Evolutionary conservation across 2,888 invertebrate species (phyloP).

Genomic region (Rhamnusium bicolor): DNA sequence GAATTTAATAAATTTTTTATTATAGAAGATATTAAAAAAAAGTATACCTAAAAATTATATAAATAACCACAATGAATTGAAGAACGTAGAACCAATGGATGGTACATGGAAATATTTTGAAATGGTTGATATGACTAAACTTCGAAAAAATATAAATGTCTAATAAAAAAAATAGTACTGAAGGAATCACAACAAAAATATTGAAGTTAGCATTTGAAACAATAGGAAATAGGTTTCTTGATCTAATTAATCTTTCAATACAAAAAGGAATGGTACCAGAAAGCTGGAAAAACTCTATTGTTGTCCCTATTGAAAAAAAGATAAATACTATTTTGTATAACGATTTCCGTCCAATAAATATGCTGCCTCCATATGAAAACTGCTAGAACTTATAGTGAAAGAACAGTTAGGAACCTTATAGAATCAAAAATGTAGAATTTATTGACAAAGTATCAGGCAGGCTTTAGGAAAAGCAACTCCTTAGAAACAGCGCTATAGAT

Average conservation of each 20-base stretch:
- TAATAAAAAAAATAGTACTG: not conserved
- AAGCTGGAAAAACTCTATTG: conserved; percentile 16
- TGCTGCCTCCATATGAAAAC: conserved; percentile 1
- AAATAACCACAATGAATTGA: no score
- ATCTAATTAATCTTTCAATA: not conserved
- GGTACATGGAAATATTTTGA: no score
- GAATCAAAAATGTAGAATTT: conserved; percentile 2
- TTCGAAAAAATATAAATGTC: no score
- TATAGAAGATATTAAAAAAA: no score
- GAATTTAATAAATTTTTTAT: no score
- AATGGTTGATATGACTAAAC: no score
- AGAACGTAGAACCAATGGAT: no score
- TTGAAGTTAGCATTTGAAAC: conserved; percentile 18
- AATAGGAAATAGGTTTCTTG: conserved; percentile 58
- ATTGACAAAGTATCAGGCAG: no score
- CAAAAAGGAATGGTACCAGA: conserved; percentile 9
- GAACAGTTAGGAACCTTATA: not conserved
- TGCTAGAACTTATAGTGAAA: not conserved
- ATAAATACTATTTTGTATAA: not conserved
- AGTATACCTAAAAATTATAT: no score
- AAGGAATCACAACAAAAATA: conserved; percentile 19
- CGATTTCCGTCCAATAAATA: conserved; percentile 9
- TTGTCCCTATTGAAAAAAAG: conserved; percentile 27
- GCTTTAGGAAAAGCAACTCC: no score
- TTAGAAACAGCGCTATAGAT: no score